Conservation (phyloP, 64 coral and sea anemone genomes). For the Porites lutea region DNA sequence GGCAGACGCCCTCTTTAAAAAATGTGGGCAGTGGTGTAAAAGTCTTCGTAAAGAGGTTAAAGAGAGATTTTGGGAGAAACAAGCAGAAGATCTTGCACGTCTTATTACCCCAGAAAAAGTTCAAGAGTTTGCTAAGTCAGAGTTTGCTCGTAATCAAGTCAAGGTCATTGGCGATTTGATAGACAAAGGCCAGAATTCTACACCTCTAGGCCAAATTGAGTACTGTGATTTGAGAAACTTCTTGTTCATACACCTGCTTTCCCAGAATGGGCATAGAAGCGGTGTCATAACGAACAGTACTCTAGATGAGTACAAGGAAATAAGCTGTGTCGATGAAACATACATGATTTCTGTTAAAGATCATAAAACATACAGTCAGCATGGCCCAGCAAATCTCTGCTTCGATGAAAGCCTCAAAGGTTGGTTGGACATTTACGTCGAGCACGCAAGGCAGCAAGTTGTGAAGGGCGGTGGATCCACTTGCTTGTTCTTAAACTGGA, state of each 20-base stretch:
- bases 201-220: neutral
- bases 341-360: neutral
- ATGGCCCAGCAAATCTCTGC: neutral
- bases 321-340: neutral
- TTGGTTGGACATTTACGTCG: neutral
- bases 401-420: slow-evolving; percentile 12
- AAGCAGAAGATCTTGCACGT: slow-evolving; percentile 1
- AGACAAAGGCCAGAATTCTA: neutral
- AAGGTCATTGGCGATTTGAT: neutral
- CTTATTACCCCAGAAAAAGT: slow-evolving; percentile 12
- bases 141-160: neutral
- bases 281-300: slow-evolving; percentile 15
- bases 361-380: neutral
- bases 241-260: slow-evolving; percentile 7
- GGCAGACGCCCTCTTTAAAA: neutral
- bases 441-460: slow-evolving; percentile 12
- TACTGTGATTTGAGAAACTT: slow-evolving; percentile 13
- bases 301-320: slow-evolving; percentile 1
- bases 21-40: slow-evolving; percentile 20
- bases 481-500: neutral
- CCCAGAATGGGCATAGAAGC: slow-evolving; percentile 12
- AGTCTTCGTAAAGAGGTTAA: neutral
- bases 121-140: slow-evolving; percentile 19
- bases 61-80: slow-evolving; percentile 14
- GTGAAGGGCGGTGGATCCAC: neutral